These are phyloP conservation scores for Agriotes lineatus DNA, from an alignment of 2,888 invertebrate genomes.

Conservation along the genomic window DNA sequence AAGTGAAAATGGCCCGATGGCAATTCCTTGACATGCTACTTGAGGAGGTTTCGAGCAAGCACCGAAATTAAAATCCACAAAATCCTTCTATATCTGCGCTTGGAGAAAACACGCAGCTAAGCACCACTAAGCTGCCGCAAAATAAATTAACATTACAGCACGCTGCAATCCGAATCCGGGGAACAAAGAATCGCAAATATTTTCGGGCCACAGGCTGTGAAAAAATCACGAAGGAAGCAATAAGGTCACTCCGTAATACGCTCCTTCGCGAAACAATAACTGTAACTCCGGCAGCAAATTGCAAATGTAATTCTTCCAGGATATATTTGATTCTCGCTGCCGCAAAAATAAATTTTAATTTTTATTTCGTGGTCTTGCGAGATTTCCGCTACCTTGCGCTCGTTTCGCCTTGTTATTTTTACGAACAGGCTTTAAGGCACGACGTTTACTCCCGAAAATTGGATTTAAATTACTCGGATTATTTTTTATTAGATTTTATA, in stretches of 20 bases:
- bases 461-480: too few relatives aligned
- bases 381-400: too few relatives aligned
- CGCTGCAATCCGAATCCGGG: neutral
- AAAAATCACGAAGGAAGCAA: neutral
- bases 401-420: too few relatives aligned
- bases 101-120: neutral
- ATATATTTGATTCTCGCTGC: neutral
- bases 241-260: neutral
- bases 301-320: neutral
- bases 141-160: constrained; percentile 23
- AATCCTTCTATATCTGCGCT: constrained; percentile 2
- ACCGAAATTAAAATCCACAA: neutral
- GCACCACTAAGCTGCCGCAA: constrained; percentile 13
- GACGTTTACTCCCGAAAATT: too few relatives aligned
- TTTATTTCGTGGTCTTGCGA: neutral
- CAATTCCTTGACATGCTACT: too few relatives aligned
- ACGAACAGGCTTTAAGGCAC: too few relatives aligned
- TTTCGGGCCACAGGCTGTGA: neutral
- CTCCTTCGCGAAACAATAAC: neutral
- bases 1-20: too few relatives aligned
- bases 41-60: too few relatives aligned
- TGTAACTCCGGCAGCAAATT: neutral
- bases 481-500: too few relatives aligned
- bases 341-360: neutral
- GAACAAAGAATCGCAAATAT: neutral